These are phyloP conservation scores for Whitmania pigra DNA, from an alignment of 1,140 invertebrate genomes.

Conservation along the genomic window DNA sequence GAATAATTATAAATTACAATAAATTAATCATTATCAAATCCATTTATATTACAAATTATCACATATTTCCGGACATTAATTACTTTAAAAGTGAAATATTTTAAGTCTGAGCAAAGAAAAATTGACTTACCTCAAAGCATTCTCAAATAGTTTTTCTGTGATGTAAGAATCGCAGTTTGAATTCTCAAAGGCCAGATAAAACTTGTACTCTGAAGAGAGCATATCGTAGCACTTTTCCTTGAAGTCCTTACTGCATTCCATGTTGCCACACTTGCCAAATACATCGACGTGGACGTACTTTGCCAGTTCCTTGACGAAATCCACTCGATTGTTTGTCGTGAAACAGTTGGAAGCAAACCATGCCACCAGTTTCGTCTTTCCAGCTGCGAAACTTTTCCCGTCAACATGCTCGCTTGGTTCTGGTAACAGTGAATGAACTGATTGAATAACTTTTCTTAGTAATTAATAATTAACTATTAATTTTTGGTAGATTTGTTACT, in stretches of 20 bases:
- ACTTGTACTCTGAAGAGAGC: constrained; percentile 26
- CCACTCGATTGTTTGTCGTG: constrained; percentile 27
- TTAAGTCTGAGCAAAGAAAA: background rate
- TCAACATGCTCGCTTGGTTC: background rate
- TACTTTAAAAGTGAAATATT: too few species aligned
- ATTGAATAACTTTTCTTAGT: background rate
- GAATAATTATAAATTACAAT: too few species aligned
- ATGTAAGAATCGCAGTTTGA: constrained; percentile 32
- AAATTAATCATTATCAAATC: too few species aligned
- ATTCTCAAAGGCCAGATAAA: constrained; percentile 34
- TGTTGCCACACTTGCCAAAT: constrained; percentile 68
- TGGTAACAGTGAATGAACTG: background rate
- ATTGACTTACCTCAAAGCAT: constrained; percentile 16
- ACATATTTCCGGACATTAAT: too few species aligned
- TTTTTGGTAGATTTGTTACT: background rate
- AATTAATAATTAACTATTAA: background rate
- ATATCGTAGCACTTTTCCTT: constrained; percentile 12
- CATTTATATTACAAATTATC: too few species aligned
- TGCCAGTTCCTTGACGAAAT: constrained; percentile 70
- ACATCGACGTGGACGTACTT: constrained; percentile 81
- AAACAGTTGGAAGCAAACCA: constrained; percentile 23
- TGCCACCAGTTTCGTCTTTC: constrained; percentile 16
- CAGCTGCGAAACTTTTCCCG: background rate
- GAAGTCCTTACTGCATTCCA: constrained; percentile 27
- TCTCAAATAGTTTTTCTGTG: constrained; percentile 32